Base-by-base conservation (phyloP, 2,888 invertebrate genomes). In the Melanotus villosus region DNA sequence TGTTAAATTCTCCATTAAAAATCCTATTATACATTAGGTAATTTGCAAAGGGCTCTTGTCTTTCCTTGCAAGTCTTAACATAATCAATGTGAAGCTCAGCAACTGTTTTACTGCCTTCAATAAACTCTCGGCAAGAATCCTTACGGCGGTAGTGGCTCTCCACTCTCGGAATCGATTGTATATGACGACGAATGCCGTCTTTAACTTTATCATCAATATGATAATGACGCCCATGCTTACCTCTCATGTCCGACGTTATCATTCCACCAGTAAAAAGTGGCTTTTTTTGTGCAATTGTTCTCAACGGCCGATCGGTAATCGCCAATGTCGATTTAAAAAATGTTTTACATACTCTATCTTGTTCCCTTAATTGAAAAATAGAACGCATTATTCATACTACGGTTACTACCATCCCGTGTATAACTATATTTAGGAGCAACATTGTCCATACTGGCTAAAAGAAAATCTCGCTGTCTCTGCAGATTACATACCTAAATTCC, bases 151-250 rank as follows among this genome's bases (percentile, higher is more conserved):
- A 54, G 16, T 32, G 54, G 12, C 54, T 54, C 16, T 54, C 52
- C 3, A 32, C 9, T 2, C 9, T 50, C 14, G 77, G 75, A 38
- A 78, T 78, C 16, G 73, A 69, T 58, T 76, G 64, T 26, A 78
- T 77, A 56, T 76, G 76, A 18, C 65, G 19, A 26, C 65, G 63
- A 38, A 77, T 65, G 30, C 69, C 71, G 45, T 72, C 60, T 45
- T 69, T 75, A 12, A 76, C 57, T 12, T 68, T 45, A 58, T 54
- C 67, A 57, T 60, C 58, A 30, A 74, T 57, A 34, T 60, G 67
- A 58, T 65, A 56, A 52, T 75, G 77, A 52, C 75, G 73, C 26
- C 68, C 66, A 73, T 78, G 76, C 63, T 77, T 78, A 54, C 75
- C 76, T 64, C 77, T 63, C 16, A 68, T 32, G 64, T 79, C 76